A percentile compares a stretch with the other conserved stretches of the same genome.
Conservation (phyloP, 2,113 vertebrate genomes). For the human (Homo sapiens) region DNA sequence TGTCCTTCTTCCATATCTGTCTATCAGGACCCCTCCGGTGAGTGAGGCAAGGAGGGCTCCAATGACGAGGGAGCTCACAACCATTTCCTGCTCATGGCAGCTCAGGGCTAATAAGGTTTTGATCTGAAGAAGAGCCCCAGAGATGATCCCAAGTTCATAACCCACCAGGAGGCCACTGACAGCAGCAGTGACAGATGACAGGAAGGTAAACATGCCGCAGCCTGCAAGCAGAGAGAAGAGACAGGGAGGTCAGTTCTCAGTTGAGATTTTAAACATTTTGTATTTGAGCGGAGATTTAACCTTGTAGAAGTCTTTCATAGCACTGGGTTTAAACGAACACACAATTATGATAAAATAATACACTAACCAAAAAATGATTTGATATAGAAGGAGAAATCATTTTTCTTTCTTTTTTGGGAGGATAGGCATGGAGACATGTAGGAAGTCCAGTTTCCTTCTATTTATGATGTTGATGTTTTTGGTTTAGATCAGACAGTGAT, state of each 20-base stretch:
- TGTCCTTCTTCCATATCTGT: slow-evolving; percentile 91
- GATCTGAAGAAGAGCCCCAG: slow-evolving; percentile 95
- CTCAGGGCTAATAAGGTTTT: slow-evolving; percentile 87
- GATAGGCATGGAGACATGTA: neutral
- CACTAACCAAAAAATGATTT: neutral
- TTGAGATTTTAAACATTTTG: neutral
- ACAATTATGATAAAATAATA: neutral
- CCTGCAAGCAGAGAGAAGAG: slow-evolving; percentile 82
- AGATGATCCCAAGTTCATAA: slow-evolving; percentile 95
- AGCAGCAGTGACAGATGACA: slow-evolving; percentile 89
- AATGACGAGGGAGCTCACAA: slow-evolving; percentile 93
- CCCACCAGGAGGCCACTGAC: slow-evolving; percentile 95
- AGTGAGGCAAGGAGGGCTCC: slow-evolving; percentile 93
- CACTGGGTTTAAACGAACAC: neutral
- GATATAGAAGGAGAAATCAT: neutral
- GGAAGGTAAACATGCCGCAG: slow-evolving; percentile 88
- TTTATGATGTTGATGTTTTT: neutral
- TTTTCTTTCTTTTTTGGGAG: neutral
- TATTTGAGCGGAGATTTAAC: neutral
- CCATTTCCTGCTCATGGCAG: slow-evolving; percentile 93
- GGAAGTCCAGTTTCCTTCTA: neutral
- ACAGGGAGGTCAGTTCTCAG: slow-evolving; percentile 34
- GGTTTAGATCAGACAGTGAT: neutral
- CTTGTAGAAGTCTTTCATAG: neutral
- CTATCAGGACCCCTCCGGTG: slow-evolving; percentile 91